These are phyloP conservation scores for Rhegmatorhina hoffmannsi DNA, from an alignment of 2,113 vertebrate species.

Conservation along the genomic window DNA sequence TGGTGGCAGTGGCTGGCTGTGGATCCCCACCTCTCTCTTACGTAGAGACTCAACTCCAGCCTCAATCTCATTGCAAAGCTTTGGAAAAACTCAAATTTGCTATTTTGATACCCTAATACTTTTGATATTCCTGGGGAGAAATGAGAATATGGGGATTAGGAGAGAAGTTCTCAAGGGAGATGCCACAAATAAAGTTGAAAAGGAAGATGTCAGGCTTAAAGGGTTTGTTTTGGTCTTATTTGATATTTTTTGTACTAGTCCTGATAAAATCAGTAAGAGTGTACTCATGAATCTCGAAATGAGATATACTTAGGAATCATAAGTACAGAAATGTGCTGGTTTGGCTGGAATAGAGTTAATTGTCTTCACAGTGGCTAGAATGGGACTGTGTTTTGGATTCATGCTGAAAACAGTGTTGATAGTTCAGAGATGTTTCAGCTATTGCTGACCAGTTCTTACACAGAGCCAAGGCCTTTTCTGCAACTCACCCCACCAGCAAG, in stretches of 20 bases:
- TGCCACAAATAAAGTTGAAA: neutral
- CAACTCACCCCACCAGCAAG: neutral
- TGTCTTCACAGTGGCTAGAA: neutral
- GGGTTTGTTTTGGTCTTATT: neutral
- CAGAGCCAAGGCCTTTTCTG: neutral
- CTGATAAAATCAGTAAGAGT: neutral
- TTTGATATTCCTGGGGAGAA: neutral
- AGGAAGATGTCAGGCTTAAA: neutral
- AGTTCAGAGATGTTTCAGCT: neutral
- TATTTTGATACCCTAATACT: neutral
- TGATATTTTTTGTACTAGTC: neutral
- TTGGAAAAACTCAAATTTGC: neutral
- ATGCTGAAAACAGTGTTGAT: neutral
- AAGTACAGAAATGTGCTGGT: neutral
- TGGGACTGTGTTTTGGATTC: neutral
- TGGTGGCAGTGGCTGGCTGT: neutral
- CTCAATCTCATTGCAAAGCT: neutral
- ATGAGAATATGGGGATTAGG: neutral
- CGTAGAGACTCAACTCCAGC: neutral
- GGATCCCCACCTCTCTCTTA: neutral
- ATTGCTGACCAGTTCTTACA: neutral
- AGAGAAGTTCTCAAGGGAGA: neutral
- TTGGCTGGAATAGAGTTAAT: neutral
- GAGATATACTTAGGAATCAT: neutral
- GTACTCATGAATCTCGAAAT: neutral